These are phyloP conservation scores for Teleogryllus oceanicus DNA, from an alignment of 2,888 invertebrate species.

Conservation along the genomic window DNA sequence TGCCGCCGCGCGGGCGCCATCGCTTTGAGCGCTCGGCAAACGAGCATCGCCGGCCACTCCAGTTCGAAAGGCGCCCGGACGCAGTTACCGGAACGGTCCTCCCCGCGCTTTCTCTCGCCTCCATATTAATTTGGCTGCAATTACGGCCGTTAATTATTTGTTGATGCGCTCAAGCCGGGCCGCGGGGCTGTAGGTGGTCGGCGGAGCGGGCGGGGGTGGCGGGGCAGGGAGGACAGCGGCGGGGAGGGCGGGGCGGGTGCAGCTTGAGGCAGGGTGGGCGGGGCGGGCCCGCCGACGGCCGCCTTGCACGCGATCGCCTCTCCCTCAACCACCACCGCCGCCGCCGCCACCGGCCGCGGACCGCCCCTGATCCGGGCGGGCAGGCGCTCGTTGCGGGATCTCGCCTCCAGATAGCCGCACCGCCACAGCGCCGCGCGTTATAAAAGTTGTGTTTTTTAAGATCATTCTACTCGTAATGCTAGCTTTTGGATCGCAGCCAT, in stretches of 20 bases:
- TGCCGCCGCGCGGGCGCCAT: too few relatives aligned
- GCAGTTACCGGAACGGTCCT: neutral
- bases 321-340: neutral
- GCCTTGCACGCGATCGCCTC: neutral
- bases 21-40: too few relatives aligned
- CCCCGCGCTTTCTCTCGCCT: neutral
- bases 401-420: conserved; percentile 6
- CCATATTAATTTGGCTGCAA: conserved; percentile 27
- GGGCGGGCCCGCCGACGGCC: neutral
- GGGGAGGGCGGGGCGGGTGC: conserved; percentile 20
- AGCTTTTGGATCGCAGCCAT: neutral
- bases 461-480: neutral
- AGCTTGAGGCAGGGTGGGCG: neutral
- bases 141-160: conserved; percentile 19
- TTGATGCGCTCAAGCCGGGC: conserved; percentile 23
- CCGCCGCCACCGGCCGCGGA: neutral
- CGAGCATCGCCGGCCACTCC: too few relatives aligned
- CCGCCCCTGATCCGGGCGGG: neutral
- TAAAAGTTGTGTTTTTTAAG: neutral
- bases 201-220: conserved; percentile 23
- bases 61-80: neutral
- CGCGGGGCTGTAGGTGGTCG: conserved; percentile 12
- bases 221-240: conserved; percentile 9
- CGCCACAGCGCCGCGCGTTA: neutral
- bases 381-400: neutral